phyloP scores from a whole-genome alignment of 92 coral and sea anemone species.

The Bergia puertoricense region DNA sequence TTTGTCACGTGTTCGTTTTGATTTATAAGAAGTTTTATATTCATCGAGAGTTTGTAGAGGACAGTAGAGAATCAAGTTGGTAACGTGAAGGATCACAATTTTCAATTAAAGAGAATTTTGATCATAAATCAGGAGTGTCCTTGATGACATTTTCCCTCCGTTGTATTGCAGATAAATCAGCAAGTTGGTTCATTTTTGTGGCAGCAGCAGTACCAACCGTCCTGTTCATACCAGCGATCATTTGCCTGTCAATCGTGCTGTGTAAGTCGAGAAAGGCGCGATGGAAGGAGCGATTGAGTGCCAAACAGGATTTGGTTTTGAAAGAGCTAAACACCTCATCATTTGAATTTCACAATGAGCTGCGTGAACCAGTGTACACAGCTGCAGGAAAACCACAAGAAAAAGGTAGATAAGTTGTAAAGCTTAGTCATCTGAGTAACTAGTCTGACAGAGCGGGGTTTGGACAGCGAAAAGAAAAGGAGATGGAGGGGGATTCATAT shows the following conservation, averaged over 20 bases:
- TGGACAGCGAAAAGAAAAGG: background rate
- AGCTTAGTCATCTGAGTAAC: background rate
- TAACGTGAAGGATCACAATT: too few species aligned
- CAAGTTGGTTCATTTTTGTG: background rate
- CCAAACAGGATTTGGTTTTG: background rate
- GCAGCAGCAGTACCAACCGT: background rate
- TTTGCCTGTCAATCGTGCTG: background rate
- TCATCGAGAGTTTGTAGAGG: too few species aligned
- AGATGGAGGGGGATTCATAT: background rate
- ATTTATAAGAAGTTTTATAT: too few species aligned
- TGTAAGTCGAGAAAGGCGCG: background rate
- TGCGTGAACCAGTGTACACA: background rate
- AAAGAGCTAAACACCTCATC: background rate
- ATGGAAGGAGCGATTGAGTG: background rate
- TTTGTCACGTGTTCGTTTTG: too few species aligned
- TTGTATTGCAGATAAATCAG: background rate
- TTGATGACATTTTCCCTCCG: too few species aligned
- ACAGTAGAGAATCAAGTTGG: too few species aligned
- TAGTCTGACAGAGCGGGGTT: background rate
- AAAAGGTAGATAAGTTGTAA: too few species aligned
- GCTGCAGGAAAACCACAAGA: background rate
- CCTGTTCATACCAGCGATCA: background rate
- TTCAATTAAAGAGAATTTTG: too few species aligned
- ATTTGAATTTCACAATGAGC: background rate
- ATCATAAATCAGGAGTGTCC: too few species aligned